Evolutionary conservation across 1,140 invertebrate genomes (phyloP), one percentile per base, ranked within the genome.

Genomic region (Trichonephila inaurata): DNA sequence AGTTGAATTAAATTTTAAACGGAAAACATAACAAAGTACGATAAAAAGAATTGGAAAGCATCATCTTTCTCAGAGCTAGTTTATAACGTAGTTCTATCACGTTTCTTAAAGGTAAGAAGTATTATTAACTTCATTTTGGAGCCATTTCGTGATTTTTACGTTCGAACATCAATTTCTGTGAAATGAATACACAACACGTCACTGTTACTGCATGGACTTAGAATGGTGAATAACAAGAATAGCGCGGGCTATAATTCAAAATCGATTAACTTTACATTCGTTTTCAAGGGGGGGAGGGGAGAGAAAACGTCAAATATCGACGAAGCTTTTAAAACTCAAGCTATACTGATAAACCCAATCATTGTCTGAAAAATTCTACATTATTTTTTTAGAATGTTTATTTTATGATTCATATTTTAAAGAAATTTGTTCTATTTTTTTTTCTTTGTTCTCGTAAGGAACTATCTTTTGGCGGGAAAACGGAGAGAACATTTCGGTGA

Each of bases 211-310:
- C 14, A 85, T 28, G 24, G n/a, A 60, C 83, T 85, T 60, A 14
- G 62, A 85, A 64, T 28, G 18, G 28, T 21, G n/a, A 83, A n/a
- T 83, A 88, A 88, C 86, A 40, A 33, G n/a, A 40, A 24, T 66
- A 7, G 44, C 5, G 51, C 5, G 51, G 82, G 18, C 61, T 88
- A 77, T 77, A 88, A 88, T 88, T 88, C 86, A 66, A 88, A 88
- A 88, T 88, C 86, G 86, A 88, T 88, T 88, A 88, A 88, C 28
- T 64, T 88, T 64, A n/a, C 28, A 88, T 58, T 66, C 86, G 61
- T 66, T 88, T 88, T 28, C 4, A 2, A 40, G 33, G 33, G 1
- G 33, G 33, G 33, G 33, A 28, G 33, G 33, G 33, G 33, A 1
- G 33, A 40, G 33, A 40, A 40, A 40, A 40, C 33, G 33, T 40